These are phyloP conservation scores for Acrocephalus scirpaceus DNA, from an alignment of 2,797 vertebrate species.

Conservation along the genomic window DNA sequence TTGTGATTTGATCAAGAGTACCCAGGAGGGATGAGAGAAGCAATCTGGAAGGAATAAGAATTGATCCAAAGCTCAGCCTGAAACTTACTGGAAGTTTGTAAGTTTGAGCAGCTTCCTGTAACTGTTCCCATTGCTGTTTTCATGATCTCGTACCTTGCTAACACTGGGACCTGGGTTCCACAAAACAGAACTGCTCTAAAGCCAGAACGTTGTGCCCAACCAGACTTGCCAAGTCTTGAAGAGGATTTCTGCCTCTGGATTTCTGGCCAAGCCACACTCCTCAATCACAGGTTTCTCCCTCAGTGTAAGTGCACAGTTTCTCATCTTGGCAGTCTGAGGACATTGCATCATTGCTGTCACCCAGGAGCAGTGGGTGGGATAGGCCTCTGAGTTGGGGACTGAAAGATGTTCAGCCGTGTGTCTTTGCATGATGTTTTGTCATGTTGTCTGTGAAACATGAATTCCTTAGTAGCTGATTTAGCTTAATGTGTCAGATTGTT, in stretches of 20 bases:
- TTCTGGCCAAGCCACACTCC: neutral
- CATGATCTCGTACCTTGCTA: neutral
- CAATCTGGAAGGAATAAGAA: conserved; percentile 29
- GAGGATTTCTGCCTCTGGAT: neutral
- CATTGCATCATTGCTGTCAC: neutral
- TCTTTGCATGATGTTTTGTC: neutral
- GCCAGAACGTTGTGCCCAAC: neutral
- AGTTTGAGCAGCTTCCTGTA: neutral
- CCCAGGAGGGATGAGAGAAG: neutral
- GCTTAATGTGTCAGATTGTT: neutral
- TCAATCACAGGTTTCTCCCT: neutral
- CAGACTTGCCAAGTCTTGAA: neutral
- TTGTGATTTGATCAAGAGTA: conserved; percentile 33
- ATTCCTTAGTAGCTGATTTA: neutral
- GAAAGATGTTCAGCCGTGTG: neutral
- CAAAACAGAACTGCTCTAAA: neutral
- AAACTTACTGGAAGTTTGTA: neutral
- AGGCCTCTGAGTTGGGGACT: neutral
- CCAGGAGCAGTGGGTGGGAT: neutral
- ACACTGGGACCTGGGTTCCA: neutral
- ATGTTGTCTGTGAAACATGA: neutral
- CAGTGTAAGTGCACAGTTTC: neutral
- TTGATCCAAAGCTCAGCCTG: conserved; percentile 32
- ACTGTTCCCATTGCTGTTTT: neutral
- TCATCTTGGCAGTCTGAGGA: neutral